Base-by-base conservation (phyloP, 2,797 vertebrate species). In the Gastrophryne carolinensis region DNA sequence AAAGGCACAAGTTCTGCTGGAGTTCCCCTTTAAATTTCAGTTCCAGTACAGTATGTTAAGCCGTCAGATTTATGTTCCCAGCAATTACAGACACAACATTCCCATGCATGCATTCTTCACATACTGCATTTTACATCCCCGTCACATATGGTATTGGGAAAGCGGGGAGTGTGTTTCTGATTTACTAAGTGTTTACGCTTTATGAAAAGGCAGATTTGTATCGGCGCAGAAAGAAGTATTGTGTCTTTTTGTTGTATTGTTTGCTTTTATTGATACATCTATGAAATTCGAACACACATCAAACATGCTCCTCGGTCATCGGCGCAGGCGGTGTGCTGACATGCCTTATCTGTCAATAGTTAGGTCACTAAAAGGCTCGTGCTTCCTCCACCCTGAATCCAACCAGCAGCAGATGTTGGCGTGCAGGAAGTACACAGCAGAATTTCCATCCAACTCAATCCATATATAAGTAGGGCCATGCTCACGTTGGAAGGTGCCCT, bases 131-230 rank as follows among this genome's bases (percentile, higher is more conserved):
- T 32, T 44, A 74, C 32, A 50, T 65, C 49, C 15, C 17, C 12
- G 50, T 58, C 37, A 60, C 72, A 75, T 74, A 49, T 75, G 72
- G 62, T 49, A 66, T 66, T 75, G 53, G 53, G 63, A 67, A 66
- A 67, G 21, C 6, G 30, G 5, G 2, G 39, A 39, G 66, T 53
- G n/a, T 75, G 72, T 67, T 75, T 75, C 63, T 67, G 29, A 75
- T 75, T 74, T 66, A 23, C n/a, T 21, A 44, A 15, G 24, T 39
- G 54, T 75, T 67, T 29, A 34, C 19, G 9, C 52, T 65, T 57
- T 73, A 44, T 41, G 10, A 53, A 62, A 61, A 11, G 37, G 49
- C 5, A 13, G n/a, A 30, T 41, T 65, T 66, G 53, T 75, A 24
- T 17, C 10, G 29, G 57, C 17, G 7, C 29, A 50, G 27, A 32